Evolutionary conservation across 2,797 vertebrate genomes (phyloP).

Genomic region (Fratercula arctica): DNA sequence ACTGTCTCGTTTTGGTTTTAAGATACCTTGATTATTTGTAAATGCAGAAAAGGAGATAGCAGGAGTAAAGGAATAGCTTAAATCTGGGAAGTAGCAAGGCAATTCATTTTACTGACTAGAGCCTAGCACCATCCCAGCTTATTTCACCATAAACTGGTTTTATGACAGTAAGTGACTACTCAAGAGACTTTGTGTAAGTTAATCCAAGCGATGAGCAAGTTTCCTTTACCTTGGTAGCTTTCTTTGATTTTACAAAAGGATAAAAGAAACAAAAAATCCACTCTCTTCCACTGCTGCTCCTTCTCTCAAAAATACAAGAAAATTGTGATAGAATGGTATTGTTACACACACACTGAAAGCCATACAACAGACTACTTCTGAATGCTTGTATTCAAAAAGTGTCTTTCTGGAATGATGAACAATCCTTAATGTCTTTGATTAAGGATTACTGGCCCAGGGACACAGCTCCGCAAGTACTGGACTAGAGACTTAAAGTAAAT

Average conservation of each 20-base stretch:
- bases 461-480: neutral
- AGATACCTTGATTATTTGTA: neutral
- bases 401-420: neutral
- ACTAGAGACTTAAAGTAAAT: neutral
- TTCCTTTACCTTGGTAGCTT: neutral
- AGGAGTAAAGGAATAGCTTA: neutral
- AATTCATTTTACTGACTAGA: neutral
- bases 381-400: neutral
- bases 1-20: neutral
- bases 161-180: neutral
- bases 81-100: neutral
- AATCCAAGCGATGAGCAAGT: neutral
- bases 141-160: neutral
- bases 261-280: neutral
- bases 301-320: neutral
- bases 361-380: neutral
- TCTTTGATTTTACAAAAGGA: neutral
- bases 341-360: neutral
- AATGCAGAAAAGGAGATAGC: neutral
- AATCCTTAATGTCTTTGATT: neutral
- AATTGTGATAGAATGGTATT: neutral
- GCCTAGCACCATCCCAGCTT: neutral
- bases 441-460: neutral
- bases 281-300: neutral
- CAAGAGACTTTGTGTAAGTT: slow-evolving; percentile 2